These are phyloP conservation scores for Norana najaformis DNA, from an alignment of 2,888 invertebrate genomes.

Conservation along the genomic window DNA sequence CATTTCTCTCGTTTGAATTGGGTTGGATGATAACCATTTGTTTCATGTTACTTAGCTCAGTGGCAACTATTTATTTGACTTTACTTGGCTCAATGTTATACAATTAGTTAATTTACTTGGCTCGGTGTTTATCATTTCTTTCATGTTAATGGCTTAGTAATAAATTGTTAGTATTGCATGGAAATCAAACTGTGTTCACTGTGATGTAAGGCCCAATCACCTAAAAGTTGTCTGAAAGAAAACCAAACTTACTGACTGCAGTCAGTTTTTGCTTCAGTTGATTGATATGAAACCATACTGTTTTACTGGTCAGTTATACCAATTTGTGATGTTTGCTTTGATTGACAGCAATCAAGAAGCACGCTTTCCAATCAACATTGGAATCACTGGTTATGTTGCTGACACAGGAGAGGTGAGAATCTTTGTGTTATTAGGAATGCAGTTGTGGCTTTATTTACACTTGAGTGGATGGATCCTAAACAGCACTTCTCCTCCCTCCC, in stretches of 20 bases:
- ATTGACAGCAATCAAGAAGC: conserved; percentile 46
- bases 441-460: background rate
- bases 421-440: background rate
- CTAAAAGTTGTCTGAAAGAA: background rate
- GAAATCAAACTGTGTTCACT: background rate
- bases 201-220: background rate
- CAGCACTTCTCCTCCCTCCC: background rate
- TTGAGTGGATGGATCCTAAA: background rate
- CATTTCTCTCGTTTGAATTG: too few species aligned
- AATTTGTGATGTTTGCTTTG: background rate
- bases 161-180: background rate
- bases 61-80: too few species aligned
- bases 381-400: conserved; percentile 91
- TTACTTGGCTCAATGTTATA: too few species aligned
- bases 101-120: too few species aligned
- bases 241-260: background rate
- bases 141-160: too few species aligned
- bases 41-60: too few species aligned
- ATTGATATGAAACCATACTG: background rate
- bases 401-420: conserved; percentile 85
- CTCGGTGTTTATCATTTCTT: too few species aligned
- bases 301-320: background rate
- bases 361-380: conserved; percentile 71
- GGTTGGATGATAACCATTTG: too few species aligned
- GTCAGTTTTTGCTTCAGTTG: background rate